These are phyloP conservation scores for Pyrrhosoma nymphula DNA, from an alignment of 2,888 invertebrate species.

Conservation along the genomic window DNA sequence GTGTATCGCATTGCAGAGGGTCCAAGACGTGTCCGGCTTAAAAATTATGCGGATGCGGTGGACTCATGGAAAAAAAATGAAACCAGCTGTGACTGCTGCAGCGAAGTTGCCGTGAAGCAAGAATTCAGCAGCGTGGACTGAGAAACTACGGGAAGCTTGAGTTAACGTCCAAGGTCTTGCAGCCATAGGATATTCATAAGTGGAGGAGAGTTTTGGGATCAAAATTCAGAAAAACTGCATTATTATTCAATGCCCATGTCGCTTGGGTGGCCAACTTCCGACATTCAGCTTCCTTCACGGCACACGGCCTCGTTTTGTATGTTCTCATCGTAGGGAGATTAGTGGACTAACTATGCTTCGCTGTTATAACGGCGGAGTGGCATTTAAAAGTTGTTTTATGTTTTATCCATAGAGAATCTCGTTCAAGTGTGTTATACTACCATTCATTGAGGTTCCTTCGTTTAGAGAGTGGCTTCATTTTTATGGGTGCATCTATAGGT, in stretches of 20 bases:
- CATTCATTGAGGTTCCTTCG: background rate
- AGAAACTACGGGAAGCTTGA: background rate
- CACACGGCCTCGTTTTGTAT: background rate
- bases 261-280: background rate
- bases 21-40: background rate
- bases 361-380: background rate
- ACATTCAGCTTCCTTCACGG: background rate
- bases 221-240: constrained; percentile 22
- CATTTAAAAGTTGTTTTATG: too few species aligned
- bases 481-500: background rate
- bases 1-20: background rate
- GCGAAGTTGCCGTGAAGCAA: background rate
- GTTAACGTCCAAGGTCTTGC: background rate
- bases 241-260: background rate
- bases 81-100: background rate
- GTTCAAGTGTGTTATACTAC: too few species aligned
- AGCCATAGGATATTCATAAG: constrained; percentile 39
- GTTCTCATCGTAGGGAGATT: background rate
- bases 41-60: background rate
- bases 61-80: background rate
- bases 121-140: background rate
- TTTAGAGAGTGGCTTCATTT: background rate
- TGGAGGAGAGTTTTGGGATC: background rate
- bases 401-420: too few species aligned
- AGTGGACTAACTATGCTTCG: background rate